Evolutionary conservation across 1,140 invertebrate species (phyloP), one percentile per base, ranked within the genome.

Genomic region (Saccostrea glomerata): DNA sequence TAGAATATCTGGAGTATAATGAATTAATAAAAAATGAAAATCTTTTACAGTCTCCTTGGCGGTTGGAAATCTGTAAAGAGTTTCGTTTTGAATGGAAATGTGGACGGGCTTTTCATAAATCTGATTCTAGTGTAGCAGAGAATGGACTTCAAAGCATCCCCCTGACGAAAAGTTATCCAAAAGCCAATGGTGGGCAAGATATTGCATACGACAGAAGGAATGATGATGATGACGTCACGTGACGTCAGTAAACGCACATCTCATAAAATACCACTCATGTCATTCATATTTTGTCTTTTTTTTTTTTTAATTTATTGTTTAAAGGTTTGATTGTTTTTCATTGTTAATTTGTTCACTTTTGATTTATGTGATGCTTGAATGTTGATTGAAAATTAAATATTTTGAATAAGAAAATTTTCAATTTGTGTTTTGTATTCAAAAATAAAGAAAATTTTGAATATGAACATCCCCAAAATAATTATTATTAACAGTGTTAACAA

Each of bases 101-200:
- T 73, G 70, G 70, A 73, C 23, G 30, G 25, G 23, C 70, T 73
- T 73, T 30, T 15, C 23, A 73, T 30, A 36, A 30, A 3, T 73
- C 70, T 17, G 58, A 20, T 2, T 63, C 58, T 20, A n/a, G n/a
- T 7, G 58, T 63, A 12, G 30, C 70, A 25, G 70, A 73, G 15
- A 73, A 73, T 73, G 70, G 23, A 73, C 70, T 73, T 30, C 70
- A 73, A 30, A 73, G 70, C 25, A 73, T 73, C 70, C 70, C 70
- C 7, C 30, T 73, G 11, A 73, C 70, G 12, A 73, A 73, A 15
- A 73, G 70, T 5, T 73, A 73, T 12, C 7, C 15, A 2, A 73
- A 73, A 25, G 70, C 70, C 7, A 73, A 73, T 30, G 70, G 70
- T 13, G 70, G 70, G 15, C 70, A 73, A 25, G 70, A 73, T 36